Base-by-base conservation (phyloP, 2,797 vertebrate genomes). In the Lithobates pipiens region DNA sequence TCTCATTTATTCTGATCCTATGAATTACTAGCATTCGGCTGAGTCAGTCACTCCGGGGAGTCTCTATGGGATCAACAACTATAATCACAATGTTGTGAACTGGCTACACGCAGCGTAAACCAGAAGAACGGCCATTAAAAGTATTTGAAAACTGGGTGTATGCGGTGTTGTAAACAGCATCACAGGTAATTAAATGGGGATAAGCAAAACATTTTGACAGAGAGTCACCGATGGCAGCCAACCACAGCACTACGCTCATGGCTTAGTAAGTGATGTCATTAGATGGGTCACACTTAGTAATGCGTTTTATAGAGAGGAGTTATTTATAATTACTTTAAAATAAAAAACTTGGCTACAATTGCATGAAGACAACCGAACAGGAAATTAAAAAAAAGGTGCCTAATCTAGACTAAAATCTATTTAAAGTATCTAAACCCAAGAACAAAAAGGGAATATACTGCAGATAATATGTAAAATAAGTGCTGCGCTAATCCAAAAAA, bases 71-170 rank as follows among this genome's bases (percentile, higher is more conserved):
- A 46, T 44, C 76, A 61, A n/a, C 27, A 34, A 16, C 29, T 57
- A n/a, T 32, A 85, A 85, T 75, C 32, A 73, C 16, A 11, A 23
- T 29, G 16, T 80, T 54, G 36, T 46, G 29, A 42, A 16, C 76
- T 11, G 11, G 42, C 77, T 27, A 36, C 76, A 18, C 16, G 74
- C 77, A 50, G 54, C 21, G 21, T 63, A 80, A 85, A 18, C 84
- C 70, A 15, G 23, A 42, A 74, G 46, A 11, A 65, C 80, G 11
- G 71, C 76, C 25, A 78, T 77, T 79, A 72, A 57, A 39, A 46
- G 69, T 74, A 85, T 79, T 44, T 85, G 10, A 75, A 46, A 74
- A 25, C 29, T 80, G 84, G 77, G 77, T 75, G 77, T 80, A 32
- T 50, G 32, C 23, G 4, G 3, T 25, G 36, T 27, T 57, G 63